Base-by-base conservation (phyloP, 2,888 invertebrate genomes). In the Cotesia congregata region DNA sequence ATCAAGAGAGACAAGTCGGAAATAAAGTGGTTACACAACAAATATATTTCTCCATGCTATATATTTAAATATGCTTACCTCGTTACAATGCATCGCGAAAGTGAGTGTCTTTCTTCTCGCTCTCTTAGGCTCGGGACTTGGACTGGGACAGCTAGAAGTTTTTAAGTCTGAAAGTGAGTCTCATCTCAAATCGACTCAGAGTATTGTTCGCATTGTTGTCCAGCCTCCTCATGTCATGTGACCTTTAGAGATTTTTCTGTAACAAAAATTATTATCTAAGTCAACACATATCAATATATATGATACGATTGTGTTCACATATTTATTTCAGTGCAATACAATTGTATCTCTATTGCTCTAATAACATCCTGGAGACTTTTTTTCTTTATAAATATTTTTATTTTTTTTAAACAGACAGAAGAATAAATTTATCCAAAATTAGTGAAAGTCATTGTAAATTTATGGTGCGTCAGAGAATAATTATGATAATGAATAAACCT, bases 401-500 rank as follows among this genome's bases (percentile, higher is more conserved):
- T 30, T 30, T 30, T 30, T 30, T 30, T 50, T 50, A 50, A 50
- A 50, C 12, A 12, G 50, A 50, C 12, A 12, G 50, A 50, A 4
- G 12, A 50, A 50, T 50, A 50, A 50, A 12, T 50, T 12, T 15
- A 7, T 61, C n/a, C n/a, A 17, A 70, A 50, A 70, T 30, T 60
- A 5, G 60, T 60, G 38, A 61, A 60, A 61, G n/a, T 38, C 15
- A 30, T 30, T 30, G 39, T 38, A 70, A 60, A 60, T 6, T n/a
- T 60, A 30, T 60, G 30, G 30, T 50, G 15, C 59, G 59, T 70
- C 60, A 65, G 5, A 38, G 20, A 20, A 30, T 60, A 15, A 62
- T 68, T 15, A 76, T 71, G 61, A 67, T 39, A 67, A 75, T 69
- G 75, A 60, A 78, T 79, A 77, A 79, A 77, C 77, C 78, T 79